phyloP scores from a whole-genome alignment of 2,797 vertebrate genomes.

The Argyrosomus regius region DNA sequence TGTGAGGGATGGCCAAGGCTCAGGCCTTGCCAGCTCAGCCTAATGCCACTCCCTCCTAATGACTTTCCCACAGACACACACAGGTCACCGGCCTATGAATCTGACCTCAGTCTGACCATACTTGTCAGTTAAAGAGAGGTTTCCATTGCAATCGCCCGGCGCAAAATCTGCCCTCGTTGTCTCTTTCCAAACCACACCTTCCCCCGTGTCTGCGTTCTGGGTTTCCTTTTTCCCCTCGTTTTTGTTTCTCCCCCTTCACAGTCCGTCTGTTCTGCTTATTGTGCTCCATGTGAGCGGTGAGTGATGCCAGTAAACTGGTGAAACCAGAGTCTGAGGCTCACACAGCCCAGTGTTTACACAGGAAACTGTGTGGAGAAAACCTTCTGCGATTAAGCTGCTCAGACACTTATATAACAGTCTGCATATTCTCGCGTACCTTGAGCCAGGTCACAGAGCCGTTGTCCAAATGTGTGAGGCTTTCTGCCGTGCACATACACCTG shows the following conservation, averaged over 20 bases:
- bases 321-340: conserved; percentile 66
- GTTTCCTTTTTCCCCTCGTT: conserved; percentile 52
- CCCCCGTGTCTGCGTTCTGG: conserved; percentile 52
- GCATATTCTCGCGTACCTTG: conserved; percentile 46
- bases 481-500: neutral
- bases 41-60: conserved; percentile 62
- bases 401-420: conserved; percentile 77
- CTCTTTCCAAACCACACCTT: conserved; percentile 72
- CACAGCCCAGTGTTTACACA: conserved; percentile 70
- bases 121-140: conserved; percentile 63
- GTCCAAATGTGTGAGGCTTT: conserved; percentile 30
- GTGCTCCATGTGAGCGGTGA: conserved; percentile 62
- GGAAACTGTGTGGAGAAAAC: conserved; percentile 64
- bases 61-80: conserved; percentile 66
- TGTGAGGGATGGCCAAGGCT: conserved; percentile 44
- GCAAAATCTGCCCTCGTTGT: conserved; percentile 36
- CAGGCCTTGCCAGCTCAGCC: conserved; percentile 47
- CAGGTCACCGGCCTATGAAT: conserved; percentile 48
- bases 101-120: conserved; percentile 64
- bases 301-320: conserved; percentile 70
- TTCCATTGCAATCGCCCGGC: conserved; percentile 58
- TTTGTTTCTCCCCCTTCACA: conserved; percentile 50
- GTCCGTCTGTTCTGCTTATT: conserved; percentile 69
- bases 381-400: conserved; percentile 59
- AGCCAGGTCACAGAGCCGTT: conserved; percentile 43